Evolutionary conservation across 53 echinoderm and acorn worm species (phyloP).

Genomic region (Stichopus horrens): DNA sequence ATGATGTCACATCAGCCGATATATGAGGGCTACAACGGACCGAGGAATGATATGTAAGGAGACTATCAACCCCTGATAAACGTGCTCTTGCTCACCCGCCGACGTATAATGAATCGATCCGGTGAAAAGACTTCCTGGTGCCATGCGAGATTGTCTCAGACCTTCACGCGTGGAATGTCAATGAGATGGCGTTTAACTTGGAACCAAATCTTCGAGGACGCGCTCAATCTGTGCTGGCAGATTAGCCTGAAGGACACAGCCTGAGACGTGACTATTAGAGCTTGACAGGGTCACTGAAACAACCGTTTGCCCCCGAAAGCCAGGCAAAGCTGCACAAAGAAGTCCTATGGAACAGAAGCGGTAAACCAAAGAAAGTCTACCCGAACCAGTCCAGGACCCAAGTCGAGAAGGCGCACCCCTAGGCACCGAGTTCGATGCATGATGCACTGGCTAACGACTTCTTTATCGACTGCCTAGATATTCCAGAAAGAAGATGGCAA

Average conservation of each 20-base stretch:
- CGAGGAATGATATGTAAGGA: too few species aligned
- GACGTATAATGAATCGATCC: too few species aligned
- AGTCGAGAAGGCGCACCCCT: neutral
- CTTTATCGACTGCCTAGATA: neutral
- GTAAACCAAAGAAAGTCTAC: constrained; percentile 31
- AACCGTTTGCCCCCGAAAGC: constrained; percentile 18
- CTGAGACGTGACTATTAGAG: constrained; percentile 25
- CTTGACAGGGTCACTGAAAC: constrained; percentile 5
- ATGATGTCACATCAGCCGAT: too few species aligned
- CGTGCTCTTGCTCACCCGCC: neutral
- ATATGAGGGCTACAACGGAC: neutral
- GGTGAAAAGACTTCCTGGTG: neutral
- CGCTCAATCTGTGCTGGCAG: neutral
- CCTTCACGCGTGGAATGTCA: neutral
- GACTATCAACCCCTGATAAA: too few species aligned
- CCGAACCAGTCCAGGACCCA: constrained; percentile 8
- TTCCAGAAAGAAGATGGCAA: neutral
- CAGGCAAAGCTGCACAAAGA: constrained; percentile 41
- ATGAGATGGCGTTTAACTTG: neutral
- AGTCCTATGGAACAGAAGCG: constrained; percentile 31
- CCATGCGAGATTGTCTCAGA: neutral
- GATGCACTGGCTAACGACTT: neutral
- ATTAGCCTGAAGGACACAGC: neutral
- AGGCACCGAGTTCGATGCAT: neutral
- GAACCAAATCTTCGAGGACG: neutral